Percentiles rank a stretch among this genome's conserved stretches.
These are phyloP conservation scores for Chelonus formosanus DNA, from an alignment of 2,888 invertebrate genomes.

Conservation along the genomic window DNA sequence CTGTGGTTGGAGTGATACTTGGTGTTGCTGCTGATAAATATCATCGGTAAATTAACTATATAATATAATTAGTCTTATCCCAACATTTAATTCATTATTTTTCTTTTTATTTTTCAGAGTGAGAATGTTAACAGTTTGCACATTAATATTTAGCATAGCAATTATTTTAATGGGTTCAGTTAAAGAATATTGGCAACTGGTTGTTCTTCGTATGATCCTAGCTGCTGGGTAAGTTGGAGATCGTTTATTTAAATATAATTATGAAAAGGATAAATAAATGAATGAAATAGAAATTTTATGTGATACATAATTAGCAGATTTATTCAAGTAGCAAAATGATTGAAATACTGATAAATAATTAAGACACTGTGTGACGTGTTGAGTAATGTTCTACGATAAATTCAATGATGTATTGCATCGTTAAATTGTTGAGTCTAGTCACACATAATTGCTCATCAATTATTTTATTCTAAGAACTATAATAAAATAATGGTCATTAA, in stretches of 20 bases:
- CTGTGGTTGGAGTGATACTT: conserved; percentile 84
- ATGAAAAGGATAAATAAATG: too few species aligned
- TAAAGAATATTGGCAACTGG: conserved; percentile 89
- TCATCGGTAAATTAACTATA: conserved; percentile 61
- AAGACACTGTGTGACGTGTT: too few species aligned
- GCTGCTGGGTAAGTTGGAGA: conserved; percentile 76
- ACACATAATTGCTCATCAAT: too few species aligned
- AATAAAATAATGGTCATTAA: too few species aligned
- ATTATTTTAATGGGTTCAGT: conserved; percentile 87
- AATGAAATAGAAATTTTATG: too few species aligned
- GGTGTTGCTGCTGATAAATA: conserved; percentile 82
- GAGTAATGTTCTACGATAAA: too few species aligned
- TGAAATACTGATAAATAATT: too few species aligned
- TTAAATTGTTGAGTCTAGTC: too few species aligned
- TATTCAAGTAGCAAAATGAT: too few species aligned
- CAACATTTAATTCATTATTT: not conserved
- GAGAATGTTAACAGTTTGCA: conserved; percentile 78
- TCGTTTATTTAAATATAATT: conserved; percentile 2
- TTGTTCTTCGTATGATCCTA: conserved; percentile 83
- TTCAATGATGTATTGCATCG: too few species aligned
- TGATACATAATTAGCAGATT: too few species aligned
- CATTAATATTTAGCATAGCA: conserved; percentile 82
- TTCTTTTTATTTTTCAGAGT: conserved; percentile 68
- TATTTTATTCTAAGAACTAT: too few species aligned
- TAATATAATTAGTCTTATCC: conserved; percentile 4